Conservation (phyloP, 2,113 vertebrate species). For the Neodon shergylaensis region DNA sequence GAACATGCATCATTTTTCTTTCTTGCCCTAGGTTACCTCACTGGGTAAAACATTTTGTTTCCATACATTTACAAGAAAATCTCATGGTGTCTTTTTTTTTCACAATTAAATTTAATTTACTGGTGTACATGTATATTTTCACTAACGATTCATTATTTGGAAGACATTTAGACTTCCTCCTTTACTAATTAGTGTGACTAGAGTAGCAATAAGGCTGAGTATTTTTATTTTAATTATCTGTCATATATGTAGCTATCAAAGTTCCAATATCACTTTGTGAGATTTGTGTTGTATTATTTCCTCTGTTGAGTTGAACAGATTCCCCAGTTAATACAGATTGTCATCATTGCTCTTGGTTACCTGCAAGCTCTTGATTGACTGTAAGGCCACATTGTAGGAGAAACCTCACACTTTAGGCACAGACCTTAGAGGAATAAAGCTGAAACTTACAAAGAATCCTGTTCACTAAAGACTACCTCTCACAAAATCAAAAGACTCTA, state of each 20-base stretch:
- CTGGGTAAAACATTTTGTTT: neutral
- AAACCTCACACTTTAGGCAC: neutral
- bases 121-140: neutral
- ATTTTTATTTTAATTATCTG: neutral
- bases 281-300: neutral
- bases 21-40: neutral
- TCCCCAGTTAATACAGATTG: neutral
- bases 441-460: neutral
- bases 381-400: neutral
- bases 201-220: neutral
- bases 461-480: neutral
- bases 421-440: neutral
- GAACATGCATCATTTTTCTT: neutral
- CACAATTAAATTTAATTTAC: neutral
- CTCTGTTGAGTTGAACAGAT: neutral
- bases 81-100: neutral
- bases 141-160: neutral
- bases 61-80: neutral
- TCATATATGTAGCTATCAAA: too few species aligned
- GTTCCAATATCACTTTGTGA: neutral
- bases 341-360: neutral
- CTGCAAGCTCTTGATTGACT: neutral
- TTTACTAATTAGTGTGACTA: neutral
- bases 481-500: neutral
- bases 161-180: neutral